These are phyloP conservation scores for Grallaria varia DNA, from an alignment of 2,113 vertebrate species.

Conservation along the genomic window DNA sequence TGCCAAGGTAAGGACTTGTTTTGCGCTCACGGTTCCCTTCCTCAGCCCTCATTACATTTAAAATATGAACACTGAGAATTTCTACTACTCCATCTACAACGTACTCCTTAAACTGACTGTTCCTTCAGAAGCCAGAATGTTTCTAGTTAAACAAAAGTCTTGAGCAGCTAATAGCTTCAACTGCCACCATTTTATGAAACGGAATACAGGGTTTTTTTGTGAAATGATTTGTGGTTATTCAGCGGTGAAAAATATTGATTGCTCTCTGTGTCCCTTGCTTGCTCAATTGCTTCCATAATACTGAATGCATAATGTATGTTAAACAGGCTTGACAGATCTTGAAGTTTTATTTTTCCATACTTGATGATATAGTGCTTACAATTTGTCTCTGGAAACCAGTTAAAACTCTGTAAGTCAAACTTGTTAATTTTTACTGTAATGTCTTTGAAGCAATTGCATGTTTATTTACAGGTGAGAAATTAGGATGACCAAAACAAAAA, in stretches of 20 bases:
- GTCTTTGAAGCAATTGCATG: background rate
- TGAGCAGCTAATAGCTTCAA: constrained; percentile 23
- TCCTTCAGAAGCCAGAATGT: background rate
- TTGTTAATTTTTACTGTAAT: background rate
- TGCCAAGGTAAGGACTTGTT: background rate
- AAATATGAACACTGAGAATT: background rate
- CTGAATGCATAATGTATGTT: constrained; percentile 16
- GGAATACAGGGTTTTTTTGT: constrained; percentile 15
- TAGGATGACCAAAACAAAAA: background rate
- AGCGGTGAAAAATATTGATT: constrained; percentile 51
- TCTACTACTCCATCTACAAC: background rate
- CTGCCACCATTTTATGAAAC: background rate
- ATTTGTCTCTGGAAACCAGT: background rate
- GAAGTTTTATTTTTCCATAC: background rate
- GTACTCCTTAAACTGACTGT: background rate
- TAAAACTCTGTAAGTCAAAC: background rate
- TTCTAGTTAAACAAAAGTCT: background rate
- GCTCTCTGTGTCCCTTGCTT: constrained; percentile 36
- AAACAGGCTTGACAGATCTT: constrained; percentile 5
- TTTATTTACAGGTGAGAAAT: background rate
- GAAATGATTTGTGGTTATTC: constrained; percentile 59
- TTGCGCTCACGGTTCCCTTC: accelerated
- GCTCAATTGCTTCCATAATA: constrained; percentile 16
- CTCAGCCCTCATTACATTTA: background rate
- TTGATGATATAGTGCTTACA: background rate